These are phyloP conservation scores for Heterodera schachtii DNA, from an alignment of 1,140 invertebrate species.

Conservation along the genomic window DNA sequence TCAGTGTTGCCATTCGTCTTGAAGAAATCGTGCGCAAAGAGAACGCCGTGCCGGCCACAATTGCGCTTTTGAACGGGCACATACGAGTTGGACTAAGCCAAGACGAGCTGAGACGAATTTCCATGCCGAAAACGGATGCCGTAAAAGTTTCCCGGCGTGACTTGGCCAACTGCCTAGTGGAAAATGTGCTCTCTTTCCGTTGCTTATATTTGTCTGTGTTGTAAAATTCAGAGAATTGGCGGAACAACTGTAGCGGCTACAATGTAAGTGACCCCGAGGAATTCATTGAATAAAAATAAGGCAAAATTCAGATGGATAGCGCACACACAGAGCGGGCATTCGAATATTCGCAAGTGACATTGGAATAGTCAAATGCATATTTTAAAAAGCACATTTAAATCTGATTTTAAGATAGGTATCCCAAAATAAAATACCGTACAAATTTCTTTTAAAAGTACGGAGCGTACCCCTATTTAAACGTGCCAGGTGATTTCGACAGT, in stretches of 20 bases:
- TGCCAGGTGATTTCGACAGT: no score
- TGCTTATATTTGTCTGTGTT: slow-evolving; percentile 18
- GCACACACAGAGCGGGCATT: slow-evolving; percentile 77
- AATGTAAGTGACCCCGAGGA: slow-evolving; percentile 68
- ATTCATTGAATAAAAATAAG: background rate
- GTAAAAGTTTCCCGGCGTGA: slow-evolving; percentile 85
- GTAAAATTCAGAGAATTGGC: slow-evolving; percentile 73
- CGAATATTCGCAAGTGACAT: slow-evolving; percentile 93
- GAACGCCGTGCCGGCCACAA: slow-evolving; percentile 89
- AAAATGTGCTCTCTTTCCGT: background rate
- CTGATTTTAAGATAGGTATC: no score
- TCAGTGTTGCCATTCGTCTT: slow-evolving; percentile 78
- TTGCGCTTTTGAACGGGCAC: slow-evolving; percentile 82
- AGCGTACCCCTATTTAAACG: no score
- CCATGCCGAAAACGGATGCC: slow-evolving; percentile 62
- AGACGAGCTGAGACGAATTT: slow-evolving; percentile 69
- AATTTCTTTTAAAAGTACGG: no score
- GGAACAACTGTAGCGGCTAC: slow-evolving; percentile 96
- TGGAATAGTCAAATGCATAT: no score
- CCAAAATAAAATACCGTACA: no score
- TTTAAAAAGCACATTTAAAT: no score
- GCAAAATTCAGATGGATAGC: slow-evolving; percentile 71
- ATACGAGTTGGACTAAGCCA: slow-evolving; percentile 76
- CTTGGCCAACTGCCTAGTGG: slow-evolving; percentile 75
- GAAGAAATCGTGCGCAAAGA: slow-evolving; percentile 76